Percentiles rank a stretch among this genome's conserved stretches.
Evolutionary conservation across 2,888 invertebrate genomes (phyloP).

Genomic region (Lottia gigantea): DNA sequence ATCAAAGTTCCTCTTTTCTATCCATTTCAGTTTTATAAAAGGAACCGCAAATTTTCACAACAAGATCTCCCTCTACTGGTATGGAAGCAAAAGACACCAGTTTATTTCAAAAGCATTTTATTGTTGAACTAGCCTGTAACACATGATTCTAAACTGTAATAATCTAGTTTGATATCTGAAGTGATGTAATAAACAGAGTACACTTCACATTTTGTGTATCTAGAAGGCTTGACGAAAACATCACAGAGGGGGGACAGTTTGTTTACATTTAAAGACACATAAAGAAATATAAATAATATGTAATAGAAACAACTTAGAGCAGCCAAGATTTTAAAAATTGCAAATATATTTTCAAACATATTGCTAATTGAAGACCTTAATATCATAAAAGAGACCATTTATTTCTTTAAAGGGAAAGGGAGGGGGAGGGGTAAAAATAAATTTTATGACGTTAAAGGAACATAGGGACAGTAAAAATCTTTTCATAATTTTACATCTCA

Average conservation of each 20-base stretch:
- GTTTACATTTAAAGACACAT: neutral
- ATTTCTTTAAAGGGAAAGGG: too few relatives aligned
- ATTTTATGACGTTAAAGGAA: too few relatives aligned
- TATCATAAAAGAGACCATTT: too few relatives aligned
- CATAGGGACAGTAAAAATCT: too few relatives aligned
- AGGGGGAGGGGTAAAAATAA: too few relatives aligned
- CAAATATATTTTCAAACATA: conserved; percentile 9
- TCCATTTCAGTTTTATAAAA: too few relatives aligned
- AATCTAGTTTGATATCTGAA: neutral
- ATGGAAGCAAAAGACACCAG: too few relatives aligned
- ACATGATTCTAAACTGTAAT: conserved; percentile 25
- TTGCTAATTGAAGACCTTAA: neutral
- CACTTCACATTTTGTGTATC: neutral
- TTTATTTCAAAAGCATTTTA: conserved; percentile 26
- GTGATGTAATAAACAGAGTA: conserved; percentile 1
- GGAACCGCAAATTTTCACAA: too few relatives aligned
- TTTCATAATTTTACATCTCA: neutral
- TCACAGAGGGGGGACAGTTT: conserved; percentile 1
- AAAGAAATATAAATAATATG: neutral
- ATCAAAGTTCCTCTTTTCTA: too few relatives aligned
- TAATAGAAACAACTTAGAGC: conserved; percentile 1
- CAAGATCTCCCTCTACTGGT: too few relatives aligned
- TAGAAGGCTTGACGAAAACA: conserved; percentile 9
- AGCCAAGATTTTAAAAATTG: conserved; percentile 6
- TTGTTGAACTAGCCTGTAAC: conserved; percentile 28